Evolutionary conservation across 2,113 vertebrate species (phyloP), one percentile per base, ranked within the genome.

Genomic region (Macquaria australasica): DNA sequence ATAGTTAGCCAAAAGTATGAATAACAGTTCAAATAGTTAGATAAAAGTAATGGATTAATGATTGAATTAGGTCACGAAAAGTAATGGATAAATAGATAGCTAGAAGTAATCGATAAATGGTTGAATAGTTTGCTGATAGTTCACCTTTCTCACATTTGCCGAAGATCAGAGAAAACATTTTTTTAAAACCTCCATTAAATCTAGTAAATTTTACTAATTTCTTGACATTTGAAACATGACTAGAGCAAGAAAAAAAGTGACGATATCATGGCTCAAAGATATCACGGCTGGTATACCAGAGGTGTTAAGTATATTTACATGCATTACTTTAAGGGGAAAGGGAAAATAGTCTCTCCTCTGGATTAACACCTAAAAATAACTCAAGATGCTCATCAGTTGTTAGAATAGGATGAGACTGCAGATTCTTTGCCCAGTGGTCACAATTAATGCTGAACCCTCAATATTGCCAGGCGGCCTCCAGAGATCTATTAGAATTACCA

Each of bases 401-500:
- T 75, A 23, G 83, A 87, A 91, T 62, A 71, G 89, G 86, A 94
- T 93, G 91, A 92, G 88, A 80, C 89, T 92, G 91, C 91, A 93
- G 85, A 91, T 88, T 91, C 73, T 87, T 85, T 87, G 86, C 87
- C 89, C 82, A 73, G 84, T 84, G 87, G 87, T 91, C 87, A 92
- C 89, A 93, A 87, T 91, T 93, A 93, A 91, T 55, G 91, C 90
- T 93, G 87, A 94, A 69, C 72, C 88, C 68, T 92, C 91, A 90
- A 87, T 91, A 92, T 90, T 67, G 89, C 85, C 71, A 28, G 63
- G 85, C 50, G 21, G 71, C 85, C 90, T 82, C 86, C 77, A 58
- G 89, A 92, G 90, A 91, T 93, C 86, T 67, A 88, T 91, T 58
- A 77, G 78, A 89, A 94, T 93, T 94, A 92, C 73, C 94, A 92